phyloP scores from a whole-genome alignment of 2,888 invertebrate genomes.

The Rhodophaea formosa region DNA sequence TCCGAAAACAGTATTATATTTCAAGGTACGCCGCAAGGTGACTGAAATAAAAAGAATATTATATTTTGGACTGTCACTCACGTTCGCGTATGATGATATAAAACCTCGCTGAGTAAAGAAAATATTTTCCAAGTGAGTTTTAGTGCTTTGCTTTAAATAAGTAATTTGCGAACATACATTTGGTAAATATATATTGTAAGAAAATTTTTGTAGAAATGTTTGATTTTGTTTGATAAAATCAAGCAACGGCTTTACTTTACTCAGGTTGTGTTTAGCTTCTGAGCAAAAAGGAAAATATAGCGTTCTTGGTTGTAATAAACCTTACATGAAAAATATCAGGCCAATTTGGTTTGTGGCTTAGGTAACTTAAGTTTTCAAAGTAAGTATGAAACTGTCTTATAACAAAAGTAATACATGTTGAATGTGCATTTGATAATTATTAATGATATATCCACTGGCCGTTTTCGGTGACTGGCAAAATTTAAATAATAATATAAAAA shows the following conservation, averaged over 20 bases:
- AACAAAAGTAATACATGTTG: too few species aligned
- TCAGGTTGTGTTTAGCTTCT: too few species aligned
- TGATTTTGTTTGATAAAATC: neutral
- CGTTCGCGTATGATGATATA: neutral
- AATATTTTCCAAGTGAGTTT: neutral
- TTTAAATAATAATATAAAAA: too few species aligned
- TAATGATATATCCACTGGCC: too few species aligned
- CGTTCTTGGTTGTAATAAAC: too few species aligned
- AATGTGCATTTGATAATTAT: too few species aligned
- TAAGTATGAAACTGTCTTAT: too few species aligned
- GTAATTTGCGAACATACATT: neutral
- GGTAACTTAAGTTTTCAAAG: too few species aligned
- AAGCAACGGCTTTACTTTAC: neutral
- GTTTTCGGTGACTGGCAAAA: too few species aligned
- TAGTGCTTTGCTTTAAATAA: neutral
- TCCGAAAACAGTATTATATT: constrained; percentile 7
- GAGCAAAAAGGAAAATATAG: too few species aligned
- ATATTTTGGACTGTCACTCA: constrained; percentile 9
- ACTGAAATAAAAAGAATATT: constrained; percentile 9
- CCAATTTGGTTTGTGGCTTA: too few species aligned
- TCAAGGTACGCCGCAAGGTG: constrained; percentile 11
- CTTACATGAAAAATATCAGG: too few species aligned
- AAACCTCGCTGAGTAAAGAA: neutral
- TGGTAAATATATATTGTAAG: neutral
- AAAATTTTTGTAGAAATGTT: neutral